These are phyloP conservation scores for Danio albolineatus DNA, from an alignment of 2,797 vertebrate genomes.

Conservation along the genomic window DNA sequence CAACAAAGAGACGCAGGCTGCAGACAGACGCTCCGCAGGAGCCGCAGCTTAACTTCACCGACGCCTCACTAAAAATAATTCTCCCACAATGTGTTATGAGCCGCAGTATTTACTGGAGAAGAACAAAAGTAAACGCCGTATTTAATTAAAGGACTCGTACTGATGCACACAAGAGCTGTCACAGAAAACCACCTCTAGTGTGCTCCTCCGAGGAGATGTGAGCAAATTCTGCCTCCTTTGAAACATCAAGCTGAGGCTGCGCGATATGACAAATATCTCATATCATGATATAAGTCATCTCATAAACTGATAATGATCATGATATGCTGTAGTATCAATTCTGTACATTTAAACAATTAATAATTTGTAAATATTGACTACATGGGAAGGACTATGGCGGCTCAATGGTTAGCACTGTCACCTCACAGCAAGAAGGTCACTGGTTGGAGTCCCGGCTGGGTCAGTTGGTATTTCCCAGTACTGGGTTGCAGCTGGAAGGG, in stretches of 20 bases:
- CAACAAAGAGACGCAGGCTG: slow-evolving; percentile 36
- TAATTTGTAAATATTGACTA: too few species aligned
- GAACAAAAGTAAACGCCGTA: slow-evolving; percentile 38
- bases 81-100: slow-evolving; percentile 24
- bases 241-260: neutral
- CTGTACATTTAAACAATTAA: too few species aligned
- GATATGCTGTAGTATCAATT: too few species aligned
- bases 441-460: too few species aligned
- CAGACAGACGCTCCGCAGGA: slow-evolving; percentile 32
- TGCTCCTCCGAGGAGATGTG: neutral
- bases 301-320: too few species aligned
- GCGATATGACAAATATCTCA: too few species aligned
- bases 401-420: too few species aligned
- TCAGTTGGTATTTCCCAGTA: too few species aligned
- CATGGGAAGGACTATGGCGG: too few species aligned
- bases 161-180: slow-evolving; percentile 19
- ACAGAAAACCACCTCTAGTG: neutral
- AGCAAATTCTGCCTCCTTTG: neutral
- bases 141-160: slow-evolving; percentile 26
- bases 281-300: too few species aligned
- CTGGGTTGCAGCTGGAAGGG: too few species aligned
- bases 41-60: slow-evolving; percentile 33
- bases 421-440: too few species aligned
- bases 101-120: slow-evolving; percentile 8
- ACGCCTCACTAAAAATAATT: slow-evolving; percentile 40